phyloP scores from a whole-genome alignment of 2,113 vertebrate species.

The Holacanthus passer region DNA sequence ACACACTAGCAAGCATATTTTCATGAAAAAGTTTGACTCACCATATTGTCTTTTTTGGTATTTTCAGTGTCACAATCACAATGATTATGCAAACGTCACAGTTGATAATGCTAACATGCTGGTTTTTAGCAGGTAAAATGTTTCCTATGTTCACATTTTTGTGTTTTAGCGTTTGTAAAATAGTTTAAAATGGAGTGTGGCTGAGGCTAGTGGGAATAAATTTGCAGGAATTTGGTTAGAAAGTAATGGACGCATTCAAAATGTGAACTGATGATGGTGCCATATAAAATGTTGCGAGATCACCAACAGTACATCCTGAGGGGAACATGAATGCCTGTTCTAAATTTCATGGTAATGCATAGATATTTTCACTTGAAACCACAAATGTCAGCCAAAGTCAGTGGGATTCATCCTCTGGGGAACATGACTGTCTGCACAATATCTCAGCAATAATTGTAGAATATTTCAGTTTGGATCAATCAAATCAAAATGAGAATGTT shows the following conservation, averaged over 20 bases:
- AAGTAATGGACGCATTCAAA: too few species aligned
- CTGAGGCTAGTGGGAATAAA: background rate
- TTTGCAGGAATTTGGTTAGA: too few species aligned
- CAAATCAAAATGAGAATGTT: too few species aligned
- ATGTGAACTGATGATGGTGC: background rate
- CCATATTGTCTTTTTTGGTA: background rate
- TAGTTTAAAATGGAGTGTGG: background rate
- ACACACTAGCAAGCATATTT: background rate
- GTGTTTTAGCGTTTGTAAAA: background rate
- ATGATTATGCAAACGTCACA: background rate
- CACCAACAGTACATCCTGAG: background rate
- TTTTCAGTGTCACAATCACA: background rate
- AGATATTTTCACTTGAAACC: background rate
- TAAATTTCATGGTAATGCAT: background rate
- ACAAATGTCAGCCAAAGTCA: background rate
- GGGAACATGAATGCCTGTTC: background rate
- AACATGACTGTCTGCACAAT: background rate
- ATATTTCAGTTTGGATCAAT: background rate
- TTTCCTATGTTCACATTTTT: background rate
- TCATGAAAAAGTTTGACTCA: background rate
- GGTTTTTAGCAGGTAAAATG: background rate
- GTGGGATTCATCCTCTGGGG: background rate
- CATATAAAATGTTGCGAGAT: background rate
- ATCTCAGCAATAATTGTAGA: background rate
- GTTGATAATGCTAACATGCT: background rate